Base-by-base conservation (phyloP, 1,140 invertebrate species). In the Danaus plexippus region DNA sequence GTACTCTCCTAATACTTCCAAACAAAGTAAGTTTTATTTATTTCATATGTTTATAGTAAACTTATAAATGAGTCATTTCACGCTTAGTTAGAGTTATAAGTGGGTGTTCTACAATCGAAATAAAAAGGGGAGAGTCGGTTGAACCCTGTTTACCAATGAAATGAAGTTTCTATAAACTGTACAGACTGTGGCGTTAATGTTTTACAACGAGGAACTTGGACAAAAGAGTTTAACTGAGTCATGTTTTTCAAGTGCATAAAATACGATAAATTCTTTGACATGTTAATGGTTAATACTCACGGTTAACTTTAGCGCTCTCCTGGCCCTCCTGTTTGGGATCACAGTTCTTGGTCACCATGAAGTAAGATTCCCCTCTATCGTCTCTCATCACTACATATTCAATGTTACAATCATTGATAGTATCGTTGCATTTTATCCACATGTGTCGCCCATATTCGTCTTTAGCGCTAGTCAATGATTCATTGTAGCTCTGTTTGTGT, bases 391-490 rank as follows among this genome's bases (percentile, higher is more conserved):
- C 80, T 7, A 57, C 69, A 45, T 81, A 85, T 7, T 74, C 61
- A 5, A 72, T 51, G 8, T 55, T 47, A n/a, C 80, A 79, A 1
- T 60, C 64, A 32, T 75, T 64, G 0, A 77, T 49, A 0, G 59
- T 73, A 15, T 61, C 71, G 32, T 71, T 71, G 46, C 80, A 85
- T 9, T 57, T 55, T n/a, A 82, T 59, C 82, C 82, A 85, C 0
- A 80, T 43, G 11, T 65, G 66, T 18, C 70, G 72, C 22, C 73
- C 66, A 3, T 42, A 46, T 0, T 59, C 48, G 48, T 80, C 77
- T 13, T 51, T 71, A 47, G 70, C 51, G 0, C 51, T 41, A 18
- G 66, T 11, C 1, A 71, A 22, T 1, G 72, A 64, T 10, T 66
- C 54, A 49, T 81, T 75, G 47, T 61, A 69, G 0, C 42, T 13